Percentiles rank a stretch among this genome's conserved stretches.
These are phyloP conservation scores for Tipula unca DNA, from an alignment of 2,888 invertebrate species.

Conservation along the genomic window DNA sequence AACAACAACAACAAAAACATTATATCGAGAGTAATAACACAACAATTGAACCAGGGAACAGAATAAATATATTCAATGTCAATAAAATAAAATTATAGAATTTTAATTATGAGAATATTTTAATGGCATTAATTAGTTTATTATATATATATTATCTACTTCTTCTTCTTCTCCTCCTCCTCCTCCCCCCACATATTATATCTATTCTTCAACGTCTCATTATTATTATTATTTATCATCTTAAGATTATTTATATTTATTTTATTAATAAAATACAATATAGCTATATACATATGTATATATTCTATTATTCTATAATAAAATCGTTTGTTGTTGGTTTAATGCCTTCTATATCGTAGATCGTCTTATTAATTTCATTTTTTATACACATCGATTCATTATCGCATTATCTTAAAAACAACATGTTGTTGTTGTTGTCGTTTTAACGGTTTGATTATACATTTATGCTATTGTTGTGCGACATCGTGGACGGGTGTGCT, in stretches of 20 bases:
- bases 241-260: background rate
- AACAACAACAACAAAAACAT: background rate
- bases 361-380: background rate
- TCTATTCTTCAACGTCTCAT: background rate
- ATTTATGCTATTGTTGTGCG: background rate
- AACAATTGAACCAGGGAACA: conserved; percentile 14
- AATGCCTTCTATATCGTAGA: background rate
- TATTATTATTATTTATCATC: background rate
- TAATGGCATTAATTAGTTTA: conserved; percentile 14
- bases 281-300: too few relatives aligned
- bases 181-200: too few relatives aligned
- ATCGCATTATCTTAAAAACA: background rate
- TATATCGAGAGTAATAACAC: conserved; percentile 3
- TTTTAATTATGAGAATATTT: conserved; percentile 8
- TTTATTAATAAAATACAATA: conserved; percentile 1
- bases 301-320: background rate
- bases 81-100: conserved; percentile 14
- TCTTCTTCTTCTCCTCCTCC: background rate
- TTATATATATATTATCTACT: background rate
- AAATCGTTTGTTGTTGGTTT: background rate
- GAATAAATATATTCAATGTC: conserved; percentile 14
- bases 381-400: background rate
- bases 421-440: background rate
- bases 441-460: background rate
- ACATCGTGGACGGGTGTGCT: too few relatives aligned